Conservation (phyloP, 2,113 vertebrate genomes). For the Pavo muticus region DNA sequence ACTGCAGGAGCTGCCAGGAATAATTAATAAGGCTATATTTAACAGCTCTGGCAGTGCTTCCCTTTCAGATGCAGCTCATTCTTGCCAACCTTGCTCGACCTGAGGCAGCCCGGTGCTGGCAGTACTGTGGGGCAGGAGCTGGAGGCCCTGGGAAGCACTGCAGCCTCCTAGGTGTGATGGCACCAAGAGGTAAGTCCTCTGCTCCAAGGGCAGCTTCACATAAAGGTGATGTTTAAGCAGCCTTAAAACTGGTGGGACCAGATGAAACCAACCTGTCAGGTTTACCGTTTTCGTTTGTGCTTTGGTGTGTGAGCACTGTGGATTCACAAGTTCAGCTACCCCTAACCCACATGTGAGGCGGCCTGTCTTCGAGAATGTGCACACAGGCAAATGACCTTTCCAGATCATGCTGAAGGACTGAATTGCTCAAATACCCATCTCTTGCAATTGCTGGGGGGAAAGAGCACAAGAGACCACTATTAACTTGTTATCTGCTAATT, state of each 20-base stretch:
- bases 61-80: background rate
- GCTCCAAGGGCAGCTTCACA: background rate
- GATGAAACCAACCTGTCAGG: conserved; percentile 15
- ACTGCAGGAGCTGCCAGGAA: background rate
- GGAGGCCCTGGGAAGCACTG: background rate
- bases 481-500: background rate
- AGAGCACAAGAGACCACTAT: background rate
- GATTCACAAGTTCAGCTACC: background rate
- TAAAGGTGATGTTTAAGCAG: background rate
- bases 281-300: background rate
- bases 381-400: background rate
- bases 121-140: background rate
- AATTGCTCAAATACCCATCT: conserved; percentile 3
- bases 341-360: background rate
- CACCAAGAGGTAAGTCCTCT: background rate
- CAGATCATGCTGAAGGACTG: background rate
- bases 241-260: conserved; percentile 43
- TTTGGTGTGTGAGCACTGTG: background rate
- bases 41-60: conserved; percentile 31
- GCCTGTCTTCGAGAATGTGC: background rate
- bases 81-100: background rate
- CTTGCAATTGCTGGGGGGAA: background rate
- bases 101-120: background rate
- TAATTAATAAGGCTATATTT: conserved; percentile 55
- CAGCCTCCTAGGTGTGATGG: background rate